phyloP scores from a whole-genome alignment of 2,888 invertebrate species.

The Stegophylla sp. region DNA sequence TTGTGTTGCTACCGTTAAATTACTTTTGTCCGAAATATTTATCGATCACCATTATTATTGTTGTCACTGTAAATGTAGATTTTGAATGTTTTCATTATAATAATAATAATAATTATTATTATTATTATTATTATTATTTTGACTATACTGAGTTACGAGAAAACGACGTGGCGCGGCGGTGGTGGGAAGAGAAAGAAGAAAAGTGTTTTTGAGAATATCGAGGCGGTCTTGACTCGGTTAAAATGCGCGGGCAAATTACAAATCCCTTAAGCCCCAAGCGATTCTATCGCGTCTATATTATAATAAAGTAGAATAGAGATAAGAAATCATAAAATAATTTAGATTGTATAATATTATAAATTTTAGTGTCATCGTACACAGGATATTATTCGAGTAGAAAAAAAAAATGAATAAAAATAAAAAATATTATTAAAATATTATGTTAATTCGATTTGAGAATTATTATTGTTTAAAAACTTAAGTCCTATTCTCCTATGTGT shows the following conservation, averaged over 20 bases:
- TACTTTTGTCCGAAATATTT: conserved; percentile 55
- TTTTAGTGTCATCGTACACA: conserved; percentile 47
- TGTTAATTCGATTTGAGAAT: conserved; percentile 42
- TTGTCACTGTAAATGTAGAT: conserved; percentile 43
- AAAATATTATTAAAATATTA: conserved; percentile 38
- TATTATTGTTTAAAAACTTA: conserved; percentile 13
- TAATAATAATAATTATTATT: conserved; percentile 4
- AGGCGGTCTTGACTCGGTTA: conserved; percentile 38
- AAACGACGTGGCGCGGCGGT: too few relatives aligned
- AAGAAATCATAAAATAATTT: conserved; percentile 52
- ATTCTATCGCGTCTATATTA: too few relatives aligned
- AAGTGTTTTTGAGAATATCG: conserved; percentile 36
- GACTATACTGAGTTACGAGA: background rate
- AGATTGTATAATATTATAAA: conserved; percentile 35
- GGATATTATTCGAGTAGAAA: conserved; percentile 47
- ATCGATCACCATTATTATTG: conserved; percentile 57
- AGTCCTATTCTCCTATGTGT: background rate
- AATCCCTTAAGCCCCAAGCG: conserved; percentile 44
- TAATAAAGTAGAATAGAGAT: conserved; percentile 44
- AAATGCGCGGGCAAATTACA: conserved; percentile 46
- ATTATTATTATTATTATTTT: conserved; percentile 20
- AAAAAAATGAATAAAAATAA: too few relatives aligned
- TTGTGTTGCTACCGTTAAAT: conserved; percentile 50
- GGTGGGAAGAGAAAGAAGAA: background rate
- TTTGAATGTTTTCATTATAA: conserved; percentile 44